Percentiles rank a stretch among this genome's conserved stretches.
Evolutionary conservation across 2,113 vertebrate species (phyloP).

Genomic region (Pollachius pollachius): DNA sequence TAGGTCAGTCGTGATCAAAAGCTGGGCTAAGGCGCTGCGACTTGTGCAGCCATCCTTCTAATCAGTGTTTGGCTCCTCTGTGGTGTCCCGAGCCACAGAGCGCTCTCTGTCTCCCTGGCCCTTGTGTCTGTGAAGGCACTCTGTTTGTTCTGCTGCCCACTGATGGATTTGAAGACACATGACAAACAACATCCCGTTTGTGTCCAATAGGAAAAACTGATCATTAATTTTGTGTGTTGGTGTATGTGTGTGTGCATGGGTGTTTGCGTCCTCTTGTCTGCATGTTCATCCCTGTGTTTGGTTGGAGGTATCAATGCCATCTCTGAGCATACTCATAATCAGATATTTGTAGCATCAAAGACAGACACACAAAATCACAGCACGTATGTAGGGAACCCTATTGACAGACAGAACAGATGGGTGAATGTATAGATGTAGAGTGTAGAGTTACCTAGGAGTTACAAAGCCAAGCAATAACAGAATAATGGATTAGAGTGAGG

Average conservation of each 20-base stretch:
- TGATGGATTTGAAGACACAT: slow-evolving; percentile 39
- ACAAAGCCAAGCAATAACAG: no score
- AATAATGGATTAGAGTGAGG: neutral
- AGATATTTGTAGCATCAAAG: no score
- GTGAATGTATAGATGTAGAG: no score
- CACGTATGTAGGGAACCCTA: no score
- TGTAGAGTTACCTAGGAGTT: no score
- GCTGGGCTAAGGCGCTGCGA: neutral
- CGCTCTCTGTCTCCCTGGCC: slow-evolving; percentile 19
- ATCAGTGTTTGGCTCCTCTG: slow-evolving; percentile 34
- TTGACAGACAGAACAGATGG: no score
- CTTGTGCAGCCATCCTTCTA: slow-evolving; percentile 23
- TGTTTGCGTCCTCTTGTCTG: slow-evolving; percentile 14
- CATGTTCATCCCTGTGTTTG: neutral
- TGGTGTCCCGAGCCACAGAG: slow-evolving; percentile 35
- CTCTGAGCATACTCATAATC: no score
- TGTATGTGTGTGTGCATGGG: slow-evolving; percentile 13
- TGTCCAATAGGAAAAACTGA: slow-evolving; percentile 62
- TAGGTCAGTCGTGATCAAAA: slow-evolving; percentile 40
- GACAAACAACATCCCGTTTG: slow-evolving; percentile 42
- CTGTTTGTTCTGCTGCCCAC: slow-evolving; percentile 37
- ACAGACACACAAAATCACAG: no score
- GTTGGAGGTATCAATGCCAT: no score
- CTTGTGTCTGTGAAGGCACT: slow-evolving; percentile 11
- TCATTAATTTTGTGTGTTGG: slow-evolving; percentile 34